These are phyloP conservation scores for Myiozetetes cayanensis DNA, from an alignment of 2,113 vertebrate species.

Conservation along the genomic window DNA sequence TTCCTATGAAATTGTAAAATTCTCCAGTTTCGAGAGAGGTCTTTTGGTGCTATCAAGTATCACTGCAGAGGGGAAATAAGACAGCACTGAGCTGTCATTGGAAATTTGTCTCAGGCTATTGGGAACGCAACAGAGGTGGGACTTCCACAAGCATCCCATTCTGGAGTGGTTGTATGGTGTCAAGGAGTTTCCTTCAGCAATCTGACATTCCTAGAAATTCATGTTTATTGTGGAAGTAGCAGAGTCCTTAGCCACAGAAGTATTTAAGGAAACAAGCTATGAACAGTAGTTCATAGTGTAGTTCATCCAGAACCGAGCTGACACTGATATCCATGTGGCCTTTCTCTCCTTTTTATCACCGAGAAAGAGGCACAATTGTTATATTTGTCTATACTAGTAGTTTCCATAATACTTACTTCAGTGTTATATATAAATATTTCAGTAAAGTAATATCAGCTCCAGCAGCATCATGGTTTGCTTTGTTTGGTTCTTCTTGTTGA, in stretches of 20 bases:
- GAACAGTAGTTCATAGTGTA: neutral
- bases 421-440: neutral
- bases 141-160: neutral
- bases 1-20: neutral
- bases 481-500: neutral
- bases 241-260: neutral
- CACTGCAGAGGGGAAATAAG: neutral
- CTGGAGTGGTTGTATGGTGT: neutral
- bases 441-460: neutral
- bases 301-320: neutral
- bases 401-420: neutral
- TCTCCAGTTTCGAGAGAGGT: neutral
- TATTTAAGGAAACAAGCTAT: neutral
- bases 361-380: neutral
- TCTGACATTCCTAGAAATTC: neutral
- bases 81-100: neutral
- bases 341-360: neutral
- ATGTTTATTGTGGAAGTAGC: neutral
- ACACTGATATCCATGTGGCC: neutral
- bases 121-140: neutral
- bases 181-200: neutral
- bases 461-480: neutral
- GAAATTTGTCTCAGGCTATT: neutral
- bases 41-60: neutral
- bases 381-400: neutral